Evolutionary conservation across 2,113 vertebrate species (phyloP).

Genomic region (Piprites chloris): DNA sequence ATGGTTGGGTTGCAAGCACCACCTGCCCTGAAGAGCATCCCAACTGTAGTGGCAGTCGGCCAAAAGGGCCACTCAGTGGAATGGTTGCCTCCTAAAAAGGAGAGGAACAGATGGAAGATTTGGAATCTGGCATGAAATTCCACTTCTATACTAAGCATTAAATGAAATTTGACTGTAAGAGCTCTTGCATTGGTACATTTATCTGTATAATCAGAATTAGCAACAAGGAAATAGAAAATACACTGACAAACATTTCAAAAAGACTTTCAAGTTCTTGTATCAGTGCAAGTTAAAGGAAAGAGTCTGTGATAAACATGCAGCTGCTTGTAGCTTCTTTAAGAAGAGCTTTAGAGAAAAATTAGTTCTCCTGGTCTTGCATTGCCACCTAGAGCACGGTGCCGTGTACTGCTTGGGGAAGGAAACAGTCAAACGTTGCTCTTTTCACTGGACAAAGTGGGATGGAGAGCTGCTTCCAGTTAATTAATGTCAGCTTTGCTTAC

Average conservation of each 20-base stretch:
- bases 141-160: slow-evolving; percentile 21
- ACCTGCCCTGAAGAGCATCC: slow-evolving; percentile 53
- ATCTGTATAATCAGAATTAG: slow-evolving; percentile 61
- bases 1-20: slow-evolving; percentile 24
- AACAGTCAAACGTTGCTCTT: not conserved
- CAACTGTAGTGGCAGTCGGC: slow-evolving; percentile 40
- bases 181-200: slow-evolving; percentile 16
- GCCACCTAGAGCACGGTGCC: slow-evolving; percentile 52
- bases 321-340: slow-evolving; percentile 23
- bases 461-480: slow-evolving; percentile 14
- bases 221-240: slow-evolving; percentile 42
- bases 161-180: slow-evolving; percentile 36
- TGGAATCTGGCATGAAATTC: slow-evolving; percentile 57
- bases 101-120: slow-evolving; percentile 51
- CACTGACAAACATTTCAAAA: slow-evolving; percentile 43
- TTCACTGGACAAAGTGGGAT: not conserved
- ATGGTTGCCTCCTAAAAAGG: slow-evolving; percentile 34
- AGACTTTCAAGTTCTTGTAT: slow-evolving; percentile 30
- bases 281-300: slow-evolving; percentile 14
- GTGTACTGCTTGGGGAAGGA: not conserved
- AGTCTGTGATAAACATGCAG: slow-evolving; percentile 48
- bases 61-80: slow-evolving; percentile 46
- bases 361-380: slow-evolving; percentile 31
- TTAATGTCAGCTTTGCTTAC: slow-evolving; percentile 22
- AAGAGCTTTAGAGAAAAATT: not conserved